Evolutionary conservation across 2,888 invertebrate genomes (phyloP), one percentile per base, ranked within the genome.

Genomic region (Drosophila aldrichi): DNA sequence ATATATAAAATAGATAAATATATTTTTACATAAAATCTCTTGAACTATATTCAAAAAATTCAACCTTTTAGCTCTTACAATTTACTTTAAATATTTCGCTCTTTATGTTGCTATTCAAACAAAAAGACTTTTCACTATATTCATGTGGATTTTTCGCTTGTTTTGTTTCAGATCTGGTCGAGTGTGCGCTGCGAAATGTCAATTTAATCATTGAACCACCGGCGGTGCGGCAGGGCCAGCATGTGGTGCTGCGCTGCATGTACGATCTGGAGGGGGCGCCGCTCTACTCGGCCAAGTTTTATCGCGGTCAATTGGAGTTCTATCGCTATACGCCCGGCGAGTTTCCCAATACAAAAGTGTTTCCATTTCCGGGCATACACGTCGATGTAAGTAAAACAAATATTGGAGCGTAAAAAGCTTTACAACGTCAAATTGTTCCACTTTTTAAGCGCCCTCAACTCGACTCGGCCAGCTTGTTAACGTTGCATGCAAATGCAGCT

Each of bases 221-320:
- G 56, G 94, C 95, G 5, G 96, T 97, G 57, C 94, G 95, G 90
- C 94, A 95, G 61, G 95, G 95, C 9, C 95, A 95, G 54, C 94
- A 95, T 79, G 96, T 96, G 2, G 95, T 95, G 8, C 93, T 97
- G 51, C 94, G 95, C 61, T 97, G 97, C 92, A 94, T 95, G 77
- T 96, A 97, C 89, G 96, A 97, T 91, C 94, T 97, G 93, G 95
- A 96, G 89, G 95, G 95, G 0, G 95, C 95, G 6, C 95, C 95
- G 1, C 94, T 97, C 54, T 97, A 97, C 93, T 95, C 97, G 5
- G 96, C 97, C 73, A 97, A 97, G 94, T 97, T 97, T 96, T 97
- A 97, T 93, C 94, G 97, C 64, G 97, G 97, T 7, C 95, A 94
- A 89, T 94, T 95, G 89, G 97, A 97, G 94, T 97, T 97, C 93